A percentile compares a stretch with the other conserved stretches of the same genome.
Conservation (phyloP, 2,888 invertebrate species). For the Erebia ligea region DNA sequence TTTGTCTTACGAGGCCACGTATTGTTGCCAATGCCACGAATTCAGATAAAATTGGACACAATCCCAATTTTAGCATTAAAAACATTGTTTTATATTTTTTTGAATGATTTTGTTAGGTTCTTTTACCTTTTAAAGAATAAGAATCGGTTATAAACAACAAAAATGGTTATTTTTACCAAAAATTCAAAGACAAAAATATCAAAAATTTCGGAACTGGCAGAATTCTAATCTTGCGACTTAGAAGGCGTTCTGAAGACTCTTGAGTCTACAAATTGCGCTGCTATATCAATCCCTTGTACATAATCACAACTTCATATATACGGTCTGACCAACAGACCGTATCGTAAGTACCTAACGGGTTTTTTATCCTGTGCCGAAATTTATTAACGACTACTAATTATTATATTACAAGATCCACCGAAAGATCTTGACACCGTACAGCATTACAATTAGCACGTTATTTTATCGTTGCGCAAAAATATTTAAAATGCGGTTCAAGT, state of each 20-base stretch:
- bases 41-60: background rate
- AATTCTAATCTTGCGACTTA: too few relatives aligned
- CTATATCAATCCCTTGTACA: too few relatives aligned
- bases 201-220: too few relatives aligned
- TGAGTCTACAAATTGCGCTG: too few relatives aligned
- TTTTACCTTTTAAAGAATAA: too few relatives aligned
- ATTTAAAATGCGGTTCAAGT: constrained; percentile 19
- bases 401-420: constrained; percentile 28
- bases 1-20: background rate
- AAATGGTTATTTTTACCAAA: too few relatives aligned
- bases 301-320: background rate
- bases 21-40: background rate
- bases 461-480: constrained; percentile 17
- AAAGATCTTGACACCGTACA: constrained; percentile 25
- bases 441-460: constrained; percentile 26
- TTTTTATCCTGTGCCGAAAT: constrained; percentile 30
- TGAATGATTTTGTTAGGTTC: too few relatives aligned
- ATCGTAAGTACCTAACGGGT: constrained; percentile 18
- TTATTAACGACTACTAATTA: constrained; percentile 21
- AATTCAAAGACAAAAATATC: too few relatives aligned
- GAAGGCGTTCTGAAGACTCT: too few relatives aligned
- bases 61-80: background rate
- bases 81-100: background rate
- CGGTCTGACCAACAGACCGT: constrained; percentile 21
- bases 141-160: too few relatives aligned